A percentile compares a stretch with the other conserved stretches of the same genome.
Conservation (phyloP, 2,888 invertebrate species). For the Rhogogaster chlorosoma region DNA sequence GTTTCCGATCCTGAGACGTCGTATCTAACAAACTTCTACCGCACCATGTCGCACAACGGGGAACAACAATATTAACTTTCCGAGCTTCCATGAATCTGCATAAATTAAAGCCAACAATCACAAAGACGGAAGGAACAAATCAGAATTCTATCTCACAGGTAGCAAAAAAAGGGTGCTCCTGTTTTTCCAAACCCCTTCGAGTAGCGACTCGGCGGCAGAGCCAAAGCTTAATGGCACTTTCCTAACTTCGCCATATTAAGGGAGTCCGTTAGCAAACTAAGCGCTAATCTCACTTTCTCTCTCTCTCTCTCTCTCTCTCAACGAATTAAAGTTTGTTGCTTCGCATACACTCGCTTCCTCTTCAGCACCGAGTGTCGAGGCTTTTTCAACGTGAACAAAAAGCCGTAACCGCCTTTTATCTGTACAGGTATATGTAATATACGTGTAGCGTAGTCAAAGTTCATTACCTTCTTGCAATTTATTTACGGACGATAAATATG, state of each 20-base stretch:
- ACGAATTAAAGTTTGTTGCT: constrained; percentile 44
- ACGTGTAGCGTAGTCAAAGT: background rate
- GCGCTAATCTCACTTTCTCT: constrained; percentile 38
- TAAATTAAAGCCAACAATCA: constrained; percentile 40
- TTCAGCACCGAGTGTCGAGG: background rate
- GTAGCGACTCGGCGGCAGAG: constrained; percentile 12
- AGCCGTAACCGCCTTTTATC: background rate
- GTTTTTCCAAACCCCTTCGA: constrained; percentile 41
- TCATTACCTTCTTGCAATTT: background rate
- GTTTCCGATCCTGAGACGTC: background rate
- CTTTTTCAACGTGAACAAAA: constrained; percentile 18
- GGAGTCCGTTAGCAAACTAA: constrained; percentile 35
- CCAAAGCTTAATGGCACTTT: constrained; percentile 44
- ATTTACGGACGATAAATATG: background rate
- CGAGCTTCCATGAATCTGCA: constrained; percentile 38
- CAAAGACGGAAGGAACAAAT: constrained; percentile 37
- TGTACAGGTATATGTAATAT: background rate
- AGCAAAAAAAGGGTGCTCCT: background rate
- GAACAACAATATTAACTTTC: constrained; percentile 37
- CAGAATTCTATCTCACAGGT: constrained; percentile 6
- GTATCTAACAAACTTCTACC: background rate
- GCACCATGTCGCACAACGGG: constrained; percentile 1
- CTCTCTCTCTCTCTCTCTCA: constrained; percentile 6
- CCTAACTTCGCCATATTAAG: constrained; percentile 43
- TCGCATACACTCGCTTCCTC: constrained; percentile 14